Percentiles rank a stretch among this genome's conserved stretches.
phyloP scores from a whole-genome alignment of 2,113 vertebrate genomes.

The Protobothrops flavoviridis region DNA sequence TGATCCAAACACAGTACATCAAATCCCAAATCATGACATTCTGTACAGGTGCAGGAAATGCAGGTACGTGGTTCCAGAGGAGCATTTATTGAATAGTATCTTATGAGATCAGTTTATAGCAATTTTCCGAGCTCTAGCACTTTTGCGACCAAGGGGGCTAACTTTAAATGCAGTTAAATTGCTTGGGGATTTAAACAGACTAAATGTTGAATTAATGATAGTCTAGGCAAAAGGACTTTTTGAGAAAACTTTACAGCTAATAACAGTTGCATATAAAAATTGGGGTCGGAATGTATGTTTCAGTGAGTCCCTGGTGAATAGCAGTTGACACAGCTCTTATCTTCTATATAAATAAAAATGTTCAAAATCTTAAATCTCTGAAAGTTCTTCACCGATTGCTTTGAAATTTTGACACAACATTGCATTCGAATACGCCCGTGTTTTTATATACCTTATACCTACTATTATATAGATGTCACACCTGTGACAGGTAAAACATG shows the following conservation, averaged over 20 bases:
- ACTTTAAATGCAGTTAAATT: background rate
- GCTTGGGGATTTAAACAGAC: background rate
- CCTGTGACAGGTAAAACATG: no score
- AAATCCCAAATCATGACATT: conserved; percentile 70
- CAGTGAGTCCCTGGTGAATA: background rate
- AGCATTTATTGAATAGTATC: background rate
- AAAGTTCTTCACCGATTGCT: no score
- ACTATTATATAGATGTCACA: no score
- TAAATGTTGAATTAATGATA: background rate
- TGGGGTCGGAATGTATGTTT: background rate
- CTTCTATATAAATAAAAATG: background rate
- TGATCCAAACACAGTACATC: conserved; percentile 74
- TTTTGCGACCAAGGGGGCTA: background rate
- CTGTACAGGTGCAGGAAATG: conserved; percentile 94
- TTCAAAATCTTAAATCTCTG: no score
- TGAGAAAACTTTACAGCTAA: background rate
- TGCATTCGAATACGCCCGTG: no score
- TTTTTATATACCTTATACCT: no score
- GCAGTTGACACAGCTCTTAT: background rate
- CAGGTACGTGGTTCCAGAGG: conserved; percentile 73
- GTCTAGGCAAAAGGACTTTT: background rate
- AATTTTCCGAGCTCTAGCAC: background rate
- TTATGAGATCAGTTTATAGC: background rate
- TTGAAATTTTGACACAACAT: no score
- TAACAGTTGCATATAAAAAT: background rate